These are phyloP conservation scores for Phylloscopus trochilus DNA, from an alignment of 2,113 vertebrate species.

Conservation along the genomic window DNA sequence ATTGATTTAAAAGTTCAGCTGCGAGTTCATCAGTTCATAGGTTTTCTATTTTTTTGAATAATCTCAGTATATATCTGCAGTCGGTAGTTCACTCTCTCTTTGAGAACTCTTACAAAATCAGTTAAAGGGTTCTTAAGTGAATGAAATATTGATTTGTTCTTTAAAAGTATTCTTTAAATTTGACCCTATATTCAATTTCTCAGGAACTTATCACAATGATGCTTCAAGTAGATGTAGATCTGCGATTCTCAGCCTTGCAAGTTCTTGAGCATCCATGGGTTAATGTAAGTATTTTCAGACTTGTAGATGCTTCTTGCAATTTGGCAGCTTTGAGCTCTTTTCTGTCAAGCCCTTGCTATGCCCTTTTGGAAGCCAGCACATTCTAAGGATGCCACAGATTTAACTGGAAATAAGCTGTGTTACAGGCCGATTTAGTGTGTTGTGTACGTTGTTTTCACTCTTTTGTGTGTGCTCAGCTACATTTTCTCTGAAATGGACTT, in stretches of 20 bases:
- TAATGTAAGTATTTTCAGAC: slow-evolving; percentile 83
- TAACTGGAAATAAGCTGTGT: neutral
- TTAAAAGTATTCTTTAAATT: neutral
- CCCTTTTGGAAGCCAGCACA: neutral
- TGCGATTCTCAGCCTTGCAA: slow-evolving; percentile 89
- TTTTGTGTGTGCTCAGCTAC: neutral
- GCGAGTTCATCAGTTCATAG: neutral
- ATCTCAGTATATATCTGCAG: neutral
- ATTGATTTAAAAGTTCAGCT: neutral
- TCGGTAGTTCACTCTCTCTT: neutral
- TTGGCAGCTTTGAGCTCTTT: neutral
- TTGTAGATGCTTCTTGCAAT: neutral
- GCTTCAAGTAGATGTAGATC: slow-evolving; percentile 90
- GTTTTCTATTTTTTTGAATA: neutral
- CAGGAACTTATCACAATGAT: slow-evolving; percentile 93
- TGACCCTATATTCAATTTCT: neutral
- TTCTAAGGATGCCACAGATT: neutral
- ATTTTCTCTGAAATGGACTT: neutral
- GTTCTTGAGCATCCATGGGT: slow-evolving; percentile 96
- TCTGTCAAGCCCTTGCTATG: neutral
- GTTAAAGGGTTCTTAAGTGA: neutral
- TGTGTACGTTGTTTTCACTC: neutral
- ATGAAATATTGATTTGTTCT: neutral
- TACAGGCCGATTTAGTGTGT: neutral
- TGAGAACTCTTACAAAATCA: neutral